A percentile compares a stretch with the other conserved stretches of the same genome.
phyloP scores from a whole-genome alignment of 1,140 invertebrate species.

The Nephila pilipes region DNA sequence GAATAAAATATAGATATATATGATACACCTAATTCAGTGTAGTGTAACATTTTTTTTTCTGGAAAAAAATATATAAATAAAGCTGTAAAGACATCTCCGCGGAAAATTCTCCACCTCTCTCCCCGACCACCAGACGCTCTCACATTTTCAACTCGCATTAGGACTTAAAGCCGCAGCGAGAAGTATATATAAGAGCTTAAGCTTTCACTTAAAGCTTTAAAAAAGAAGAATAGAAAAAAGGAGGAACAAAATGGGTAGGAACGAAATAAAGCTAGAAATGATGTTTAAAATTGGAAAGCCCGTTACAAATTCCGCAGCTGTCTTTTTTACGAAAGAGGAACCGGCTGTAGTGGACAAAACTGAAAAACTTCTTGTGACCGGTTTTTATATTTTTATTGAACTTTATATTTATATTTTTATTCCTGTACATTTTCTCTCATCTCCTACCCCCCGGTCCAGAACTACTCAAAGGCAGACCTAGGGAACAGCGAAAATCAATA shows the following conservation, averaged over 20 bases:
- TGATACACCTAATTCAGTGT: conserved; percentile 19
- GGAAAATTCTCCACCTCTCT: neutral
- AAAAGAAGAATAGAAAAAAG: conserved; percentile 36
- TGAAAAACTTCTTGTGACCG: conserved; percentile 62
- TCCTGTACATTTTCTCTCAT: conserved; percentile 16
- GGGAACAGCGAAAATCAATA: conserved; percentile 63
- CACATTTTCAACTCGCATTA: conserved; percentile 73
- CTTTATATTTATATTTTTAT: conserved; percentile 59
- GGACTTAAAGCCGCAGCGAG: conserved; percentile 66
- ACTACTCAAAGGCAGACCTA: conserved; percentile 55
- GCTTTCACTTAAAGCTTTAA: conserved; percentile 75
- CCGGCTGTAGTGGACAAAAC: conserved; percentile 73
- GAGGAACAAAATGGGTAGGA: conserved; percentile 1
- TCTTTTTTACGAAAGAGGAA: neutral
- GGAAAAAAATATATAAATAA: neutral
- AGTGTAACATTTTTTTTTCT: conserved; percentile 7
- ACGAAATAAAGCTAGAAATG: conserved; percentile 74
- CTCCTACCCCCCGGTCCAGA: neutral
- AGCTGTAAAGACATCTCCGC: neutral
- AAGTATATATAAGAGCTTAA: conserved; percentile 76
- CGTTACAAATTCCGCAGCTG: conserved; percentile 76
- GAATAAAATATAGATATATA: neutral
- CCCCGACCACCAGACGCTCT: neutral
- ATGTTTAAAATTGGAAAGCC: conserved; percentile 77
- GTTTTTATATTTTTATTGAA: conserved; percentile 48